Conservation (phyloP, 2,797 vertebrate genomes). For the Danio jaintianensis region DNA sequence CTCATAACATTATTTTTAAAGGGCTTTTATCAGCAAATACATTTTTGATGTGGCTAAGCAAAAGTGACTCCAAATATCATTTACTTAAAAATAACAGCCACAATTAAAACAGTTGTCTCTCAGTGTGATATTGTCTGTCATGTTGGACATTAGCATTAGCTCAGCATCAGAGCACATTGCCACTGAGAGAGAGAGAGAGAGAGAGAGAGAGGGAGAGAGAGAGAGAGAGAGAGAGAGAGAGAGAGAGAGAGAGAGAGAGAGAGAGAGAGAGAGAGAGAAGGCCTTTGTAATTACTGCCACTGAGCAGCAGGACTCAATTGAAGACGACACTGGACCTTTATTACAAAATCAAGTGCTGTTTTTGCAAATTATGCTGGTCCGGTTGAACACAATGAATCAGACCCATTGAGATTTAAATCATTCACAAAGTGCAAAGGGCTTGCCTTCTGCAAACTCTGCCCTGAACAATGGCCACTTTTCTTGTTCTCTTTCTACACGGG, state of each 20-base stretch:
- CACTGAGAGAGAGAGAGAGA: not conserved
- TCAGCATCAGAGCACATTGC: constrained; percentile 47
- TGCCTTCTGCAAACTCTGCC: constrained; percentile 43
- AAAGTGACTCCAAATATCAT: not conserved
- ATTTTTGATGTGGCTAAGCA: not conserved
- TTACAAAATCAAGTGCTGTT: constrained; percentile 82
- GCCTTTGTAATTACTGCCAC: constrained; percentile 77
- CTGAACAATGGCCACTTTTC: constrained; percentile 55
- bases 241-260: not conserved
- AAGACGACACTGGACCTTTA: constrained; percentile 82
- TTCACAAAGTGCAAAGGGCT: constrained; percentile 69
- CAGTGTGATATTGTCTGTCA: constrained; percentile 32
- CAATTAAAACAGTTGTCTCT: constrained; percentile 12
- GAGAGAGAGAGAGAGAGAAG: constrained; percentile 44
- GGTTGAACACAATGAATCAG: constrained; percentile 79
- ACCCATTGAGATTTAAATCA: constrained; percentile 76
- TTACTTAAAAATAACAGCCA: not conserved
- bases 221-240: not conserved
- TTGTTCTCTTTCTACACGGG: constrained; percentile 10
- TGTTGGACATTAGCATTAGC: constrained; percentile 49
- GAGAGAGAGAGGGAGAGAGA: not conserved
- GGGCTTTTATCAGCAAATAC: not conserved
- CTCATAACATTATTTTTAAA: not conserved
- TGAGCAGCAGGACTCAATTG: constrained; percentile 78
- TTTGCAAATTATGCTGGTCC: constrained; percentile 80